These are phyloP conservation scores for Pleuronectes platessa DNA, from an alignment of 2,113 vertebrate species.

Conservation along the genomic window DNA sequence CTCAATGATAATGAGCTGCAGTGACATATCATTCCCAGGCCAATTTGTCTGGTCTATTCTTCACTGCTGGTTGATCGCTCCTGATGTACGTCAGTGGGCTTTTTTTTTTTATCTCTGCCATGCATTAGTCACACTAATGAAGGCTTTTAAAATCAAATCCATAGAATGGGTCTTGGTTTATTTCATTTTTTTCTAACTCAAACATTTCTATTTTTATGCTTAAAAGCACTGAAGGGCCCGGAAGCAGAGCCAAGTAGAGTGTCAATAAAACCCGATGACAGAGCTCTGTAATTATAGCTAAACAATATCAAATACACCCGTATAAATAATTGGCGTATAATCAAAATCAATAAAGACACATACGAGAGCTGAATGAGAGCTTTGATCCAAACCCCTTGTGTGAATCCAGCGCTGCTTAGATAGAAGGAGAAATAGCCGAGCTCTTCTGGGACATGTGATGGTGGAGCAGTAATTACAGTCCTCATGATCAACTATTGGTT, in stretches of 20 bases:
- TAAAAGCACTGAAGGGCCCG: slow-evolving; percentile 6
- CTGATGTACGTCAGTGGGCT: no score
- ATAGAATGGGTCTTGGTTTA: no score
- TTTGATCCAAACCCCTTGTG: slow-evolving; percentile 23
- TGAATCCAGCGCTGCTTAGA: slow-evolving; percentile 6
- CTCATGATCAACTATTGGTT: slow-evolving; percentile 2
- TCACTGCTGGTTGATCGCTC: no score
- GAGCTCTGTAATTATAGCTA: neutral
- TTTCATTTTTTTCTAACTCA: no score
- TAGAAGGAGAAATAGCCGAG: slow-evolving; percentile 15
- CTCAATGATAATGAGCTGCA: no score
- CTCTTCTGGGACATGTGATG: neutral
- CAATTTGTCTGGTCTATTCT: no score
- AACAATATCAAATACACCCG: slow-evolving; percentile 38
- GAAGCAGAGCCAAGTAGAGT: slow-evolving; percentile 19
- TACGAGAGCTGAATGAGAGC: slow-evolving; percentile 1
- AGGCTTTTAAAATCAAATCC: no score
- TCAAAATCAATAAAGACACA: slow-evolving; percentile 49
- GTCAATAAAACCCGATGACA: neutral
- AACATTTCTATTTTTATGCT: no score
- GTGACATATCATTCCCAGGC: no score
- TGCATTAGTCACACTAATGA: no score
- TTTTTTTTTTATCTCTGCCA: no score
- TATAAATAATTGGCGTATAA: slow-evolving; percentile 42
- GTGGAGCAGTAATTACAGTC: slow-evolving; percentile 26